Evolutionary conservation across 2,888 invertebrate genomes (phyloP), one percentile per base, ranked within the genome.

Genomic region (Onchidella celtica): DNA sequence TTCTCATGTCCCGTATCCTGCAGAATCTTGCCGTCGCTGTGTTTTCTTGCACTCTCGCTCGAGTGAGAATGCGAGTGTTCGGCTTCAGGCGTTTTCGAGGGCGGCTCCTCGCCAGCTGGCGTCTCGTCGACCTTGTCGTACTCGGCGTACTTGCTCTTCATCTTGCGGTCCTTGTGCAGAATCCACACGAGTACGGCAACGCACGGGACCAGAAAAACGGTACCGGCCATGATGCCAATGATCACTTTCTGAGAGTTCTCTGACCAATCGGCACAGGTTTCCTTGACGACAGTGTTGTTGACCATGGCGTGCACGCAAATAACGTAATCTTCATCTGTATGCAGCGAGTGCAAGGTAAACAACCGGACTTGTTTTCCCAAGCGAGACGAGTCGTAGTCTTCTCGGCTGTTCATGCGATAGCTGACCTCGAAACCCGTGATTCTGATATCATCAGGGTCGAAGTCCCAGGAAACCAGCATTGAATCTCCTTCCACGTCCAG

Each of bases 221-320:
- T 70, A 6, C 88, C 88, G 3, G 89, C 89, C 32, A 88, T 55
- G 55, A 88, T 87, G 6, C 89, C 89, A 0, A 87, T 81, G 21
- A 86, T 79, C 61, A 82, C 79, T 38, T 79, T 84, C 32, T 40
- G 24, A 11, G 81, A 75, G 4, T 40, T 27, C 57, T 76, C 32
- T 17, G 66, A 75, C 81, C 81, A 81, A 1, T 68, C 32, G 3
- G 32, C 76, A 34, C 81, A 81, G 6, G 66, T 57, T 6, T 59
- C 55, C 61, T 69, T 55, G 36, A 75, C 69, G 1, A 9, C 29
- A 38, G 66, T 59, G 14, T 36, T 29, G 38, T 75, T 75, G 68
- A 69, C 27, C 68, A 81, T 66, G 9, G 40, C 81, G 38, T 75
- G 75, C n/a, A 81, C 83, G 34, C 88, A 88, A 40, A 87, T 82